Evolutionary conservation across 2,888 invertebrate genomes (phyloP).

Genomic region (Drosophila histrio): DNA sequence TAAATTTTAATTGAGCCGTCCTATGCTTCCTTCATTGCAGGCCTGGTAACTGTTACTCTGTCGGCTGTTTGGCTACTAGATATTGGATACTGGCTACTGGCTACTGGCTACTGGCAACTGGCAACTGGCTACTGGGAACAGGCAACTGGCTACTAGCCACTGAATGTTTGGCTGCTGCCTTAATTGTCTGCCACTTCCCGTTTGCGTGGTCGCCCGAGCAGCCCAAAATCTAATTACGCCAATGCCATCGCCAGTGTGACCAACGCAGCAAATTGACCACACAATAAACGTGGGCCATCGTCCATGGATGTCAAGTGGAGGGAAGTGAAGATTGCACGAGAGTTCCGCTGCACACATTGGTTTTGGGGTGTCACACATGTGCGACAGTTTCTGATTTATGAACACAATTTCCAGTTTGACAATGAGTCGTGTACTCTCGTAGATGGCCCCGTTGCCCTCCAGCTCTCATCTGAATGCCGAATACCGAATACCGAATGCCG

Average conservation of each 20-base stretch:
- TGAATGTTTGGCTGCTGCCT: constrained; percentile 44
- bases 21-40: constrained; percentile 62
- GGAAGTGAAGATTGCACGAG: neutral
- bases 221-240: constrained; percentile 59
- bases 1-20: constrained; percentile 69
- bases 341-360: constrained; percentile 23
- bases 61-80: constrained; percentile 18
- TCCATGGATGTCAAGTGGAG: neutral
- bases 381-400: constrained; percentile 77
- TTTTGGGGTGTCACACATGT: constrained; percentile 68
- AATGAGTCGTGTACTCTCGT: constrained; percentile 55
- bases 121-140: neutral
- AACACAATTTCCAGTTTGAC: constrained; percentile 78
- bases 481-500: neutral
- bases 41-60: constrained; percentile 13
- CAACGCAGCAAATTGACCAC: constrained; percentile 74
- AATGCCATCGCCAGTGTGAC: constrained; percentile 25
- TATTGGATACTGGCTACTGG: constrained; percentile 1
- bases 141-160: constrained; percentile 19
- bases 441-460: constrained; percentile 3
- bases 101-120: constrained; percentile 22
- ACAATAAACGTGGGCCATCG: constrained; percentile 62
- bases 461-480: neutral
- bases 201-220: constrained; percentile 61
- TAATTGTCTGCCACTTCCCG: constrained; percentile 75